Percentiles rank a stretch among this genome's conserved stretches.
Evolutionary conservation across 1,140 invertebrate genomes (phyloP).

Genomic region (Samia ricini): DNA sequence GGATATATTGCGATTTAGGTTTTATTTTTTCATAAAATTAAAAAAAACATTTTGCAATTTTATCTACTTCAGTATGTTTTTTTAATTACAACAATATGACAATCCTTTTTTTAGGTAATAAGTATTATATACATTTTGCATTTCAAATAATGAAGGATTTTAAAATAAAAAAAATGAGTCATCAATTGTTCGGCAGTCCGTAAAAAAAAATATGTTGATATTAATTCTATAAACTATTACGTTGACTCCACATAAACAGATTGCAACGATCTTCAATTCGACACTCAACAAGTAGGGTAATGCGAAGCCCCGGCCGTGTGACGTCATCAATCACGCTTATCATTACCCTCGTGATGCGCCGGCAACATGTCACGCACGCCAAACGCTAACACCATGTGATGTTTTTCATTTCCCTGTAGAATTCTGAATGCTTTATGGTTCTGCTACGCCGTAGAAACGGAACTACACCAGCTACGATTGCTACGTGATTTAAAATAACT

Average conservation of each 20-base stretch:
- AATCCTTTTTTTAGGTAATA: too few relatives aligned
- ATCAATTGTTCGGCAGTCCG: too few relatives aligned
- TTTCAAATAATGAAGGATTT: too few relatives aligned
- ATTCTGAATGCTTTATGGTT: neutral
- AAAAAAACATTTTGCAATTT: too few relatives aligned
- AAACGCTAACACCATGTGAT: conserved; percentile 7
- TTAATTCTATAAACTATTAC: neutral
- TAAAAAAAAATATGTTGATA: neutral
- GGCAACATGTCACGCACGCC: conserved; percentile 18
- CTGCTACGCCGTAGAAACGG: conserved; percentile 1
- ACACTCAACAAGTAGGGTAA: conserved; percentile 24
- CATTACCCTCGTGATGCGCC: conserved; percentile 19
- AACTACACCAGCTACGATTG: neutral
- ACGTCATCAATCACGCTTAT: conserved; percentile 63
- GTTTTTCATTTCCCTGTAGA: conserved; percentile 2
- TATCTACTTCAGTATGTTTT: too few relatives aligned
- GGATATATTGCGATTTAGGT: neutral
- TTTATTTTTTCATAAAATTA: neutral
- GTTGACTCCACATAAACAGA: neutral
- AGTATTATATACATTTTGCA: too few relatives aligned
- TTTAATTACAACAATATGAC: too few relatives aligned
- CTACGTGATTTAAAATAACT: too few relatives aligned
- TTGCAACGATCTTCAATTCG: neutral
- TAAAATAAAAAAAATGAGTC: too few relatives aligned
- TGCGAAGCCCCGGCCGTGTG: conserved; percentile 15